Percentiles rank a stretch among this genome's conserved stretches.
phyloP scores from a whole-genome alignment of 2,888 invertebrate species.

The Mythimna vitellina region DNA sequence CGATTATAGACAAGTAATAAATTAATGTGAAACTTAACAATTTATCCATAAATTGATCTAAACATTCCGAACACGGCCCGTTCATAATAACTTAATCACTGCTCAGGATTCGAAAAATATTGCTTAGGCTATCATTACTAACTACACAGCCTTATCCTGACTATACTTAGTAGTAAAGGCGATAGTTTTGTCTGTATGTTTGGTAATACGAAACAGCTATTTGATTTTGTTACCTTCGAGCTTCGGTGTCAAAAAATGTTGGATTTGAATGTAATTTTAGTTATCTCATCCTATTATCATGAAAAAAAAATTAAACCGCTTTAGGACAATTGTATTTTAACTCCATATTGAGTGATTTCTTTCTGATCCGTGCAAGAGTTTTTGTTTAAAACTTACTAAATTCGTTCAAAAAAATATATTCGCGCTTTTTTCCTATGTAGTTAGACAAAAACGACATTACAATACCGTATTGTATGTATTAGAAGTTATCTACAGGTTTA shows the following conservation, averaged over 20 bases:
- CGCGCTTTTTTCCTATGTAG: no score
- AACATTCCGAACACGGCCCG: constrained; percentile 45
- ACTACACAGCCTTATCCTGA: constrained; percentile 47
- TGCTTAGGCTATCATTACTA: constrained; percentile 55
- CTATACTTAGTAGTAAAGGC: constrained; percentile 14
- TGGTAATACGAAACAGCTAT: background rate
- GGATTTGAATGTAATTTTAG: background rate
- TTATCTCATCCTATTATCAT: background rate
- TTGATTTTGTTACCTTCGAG: background rate
- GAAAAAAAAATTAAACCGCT: no score
- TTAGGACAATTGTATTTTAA: no score
- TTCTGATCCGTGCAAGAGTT: no score
- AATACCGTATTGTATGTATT: background rate
- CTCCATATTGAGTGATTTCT: no score
- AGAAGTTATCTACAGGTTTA: background rate
- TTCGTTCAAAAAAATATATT: no score
- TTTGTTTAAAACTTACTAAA: no score
- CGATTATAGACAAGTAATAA: constrained; percentile 51
- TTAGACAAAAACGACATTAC: no score
- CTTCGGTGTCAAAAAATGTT: background rate
- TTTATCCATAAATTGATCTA: constrained; percentile 65
- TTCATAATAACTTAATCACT: constrained; percentile 62
- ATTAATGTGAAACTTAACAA: constrained; percentile 57
- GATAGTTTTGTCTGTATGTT: constrained; percentile 30
- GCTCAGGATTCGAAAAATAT: constrained; percentile 58